Evolutionary conservation across 2,113 vertebrate genomes (phyloP), one percentile per base, ranked within the genome.

Genomic region (Archocentrus centrarchus): DNA sequence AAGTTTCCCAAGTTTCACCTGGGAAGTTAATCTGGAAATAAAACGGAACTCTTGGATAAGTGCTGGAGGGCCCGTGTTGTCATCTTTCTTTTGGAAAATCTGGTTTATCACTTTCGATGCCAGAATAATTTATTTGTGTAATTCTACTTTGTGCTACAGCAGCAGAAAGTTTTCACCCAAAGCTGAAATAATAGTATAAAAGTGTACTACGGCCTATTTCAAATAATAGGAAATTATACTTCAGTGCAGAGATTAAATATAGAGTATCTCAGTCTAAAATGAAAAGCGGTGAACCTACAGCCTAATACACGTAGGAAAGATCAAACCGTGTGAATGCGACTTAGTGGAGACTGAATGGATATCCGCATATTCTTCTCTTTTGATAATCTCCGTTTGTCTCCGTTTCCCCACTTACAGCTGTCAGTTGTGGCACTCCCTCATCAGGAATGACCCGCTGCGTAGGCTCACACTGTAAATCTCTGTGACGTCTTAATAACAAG

Each of bases 401-500:
- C 75, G 27, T 85, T 64, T 86, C 68, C 60, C 22, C 59, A 30
- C 77, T 70, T 57, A 55, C 62, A 90, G 68, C 76, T 92, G 88
- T 87, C 86, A 85, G 55, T 66, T 39, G 20, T 84, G 93, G 89
- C 94, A 92, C 94, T 93, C 94, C 95, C 93, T 94, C 80, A 44
- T 77, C 90, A 93, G 93, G 92, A 94, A 95, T 95, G 91, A 90
- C 86, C 82, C 75, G 15, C 70, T 39, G 24, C 80, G 61, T 62
- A 77, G 79, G 87, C 91, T 91, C 90, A 59, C 89, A 85, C 90
- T 87, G 85, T 94, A 95, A 94, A 93, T 94, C 89, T 87, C 80
- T 20, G 80, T 93, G 92, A 95, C 88, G n/a, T 90, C 82, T 90
- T 95, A 95, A 96, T 95, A 93, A 94, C 84, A 93, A 81, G 85